phyloP scores from a whole-genome alignment of 1,140 invertebrate genomes.

The Drosophila chauvacae region DNA sequence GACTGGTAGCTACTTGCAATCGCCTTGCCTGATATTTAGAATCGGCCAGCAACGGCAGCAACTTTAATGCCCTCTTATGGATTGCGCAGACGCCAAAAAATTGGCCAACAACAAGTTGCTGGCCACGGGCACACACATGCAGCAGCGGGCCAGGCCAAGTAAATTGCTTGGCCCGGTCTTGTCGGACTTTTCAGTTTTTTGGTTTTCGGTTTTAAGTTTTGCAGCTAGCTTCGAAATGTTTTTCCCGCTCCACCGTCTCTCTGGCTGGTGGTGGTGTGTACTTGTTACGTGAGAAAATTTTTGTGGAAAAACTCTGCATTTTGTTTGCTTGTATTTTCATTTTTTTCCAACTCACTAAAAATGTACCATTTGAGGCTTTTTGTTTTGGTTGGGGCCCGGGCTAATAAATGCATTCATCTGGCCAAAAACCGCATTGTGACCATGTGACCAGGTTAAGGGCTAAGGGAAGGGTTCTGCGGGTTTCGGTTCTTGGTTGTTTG shows the following conservation, averaged over 20 bases:
- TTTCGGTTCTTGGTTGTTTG: conserved; percentile 21
- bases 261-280: conserved; percentile 47
- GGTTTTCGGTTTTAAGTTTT: conserved; percentile 7
- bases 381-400: conserved; percentile 27
- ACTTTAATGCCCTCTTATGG: conserved; percentile 77
- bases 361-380: conserved; percentile 60
- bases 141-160: conserved; percentile 18
- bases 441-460: conserved; percentile 48
- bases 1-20: conserved; percentile 65
- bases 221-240: conserved; percentile 35
- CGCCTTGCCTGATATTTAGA: conserved; percentile 59
- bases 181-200: conserved; percentile 31
- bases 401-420: conserved; percentile 61
- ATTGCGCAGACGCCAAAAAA: conserved; percentile 76
- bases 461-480: conserved; percentile 44
- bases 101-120: conserved; percentile 72
- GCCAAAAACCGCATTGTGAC: conserved; percentile 50
- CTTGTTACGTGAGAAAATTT: conserved; percentile 82
- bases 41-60: conserved; percentile 41
- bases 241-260: conserved; percentile 45
- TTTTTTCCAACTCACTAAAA: conserved; percentile 58
- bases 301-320: conserved; percentile 62
- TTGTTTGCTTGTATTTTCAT: conserved; percentile 50
- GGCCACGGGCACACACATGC: conserved; percentile 42
- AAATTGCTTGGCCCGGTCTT: conserved; percentile 61